Evolutionary conservation across 2,888 invertebrate genomes (phyloP).

Genomic region (Globia sparganii): DNA sequence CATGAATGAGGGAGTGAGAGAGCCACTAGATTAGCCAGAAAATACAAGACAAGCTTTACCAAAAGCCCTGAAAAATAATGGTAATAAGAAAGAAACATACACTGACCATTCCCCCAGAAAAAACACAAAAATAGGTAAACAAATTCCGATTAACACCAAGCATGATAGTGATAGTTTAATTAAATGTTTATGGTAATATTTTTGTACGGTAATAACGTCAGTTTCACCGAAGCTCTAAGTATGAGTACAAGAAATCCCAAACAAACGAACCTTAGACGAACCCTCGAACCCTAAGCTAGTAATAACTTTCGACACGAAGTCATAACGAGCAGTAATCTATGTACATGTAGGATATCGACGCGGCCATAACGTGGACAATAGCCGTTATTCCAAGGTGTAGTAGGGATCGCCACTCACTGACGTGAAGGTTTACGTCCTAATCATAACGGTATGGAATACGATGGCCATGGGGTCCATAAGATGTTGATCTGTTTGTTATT

Average conservation of each 20-base stretch:
- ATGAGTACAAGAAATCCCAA: neutral
- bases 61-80: no score
- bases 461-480: neutral
- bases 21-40: neutral
- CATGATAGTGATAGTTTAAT: neutral
- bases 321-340: conserved; percentile 46
- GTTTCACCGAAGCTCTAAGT: neutral
- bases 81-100: neutral
- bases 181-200: neutral
- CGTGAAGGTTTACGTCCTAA: conserved; percentile 6
- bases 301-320: conserved; percentile 21
- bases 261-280: neutral
- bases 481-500: conserved; percentile 10
- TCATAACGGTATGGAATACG: conserved; percentile 17
- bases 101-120: neutral
- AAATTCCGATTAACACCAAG: neutral
- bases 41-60: neutral
- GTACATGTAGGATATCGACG: conserved; percentile 46
- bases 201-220: neutral
- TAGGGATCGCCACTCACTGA: conserved; percentile 5
- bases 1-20: neutral
- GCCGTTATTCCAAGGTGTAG: conserved; percentile 12
- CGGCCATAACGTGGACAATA: conserved; percentile 34
- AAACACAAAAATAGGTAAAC: no score
- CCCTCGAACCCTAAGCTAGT: conserved; percentile 5